Percentiles rank a stretch among this genome's conserved stretches.
These are phyloP conservation scores for Drosophila neonasuta DNA, from an alignment of 2,888 invertebrate genomes.

Conservation along the genomic window DNA sequence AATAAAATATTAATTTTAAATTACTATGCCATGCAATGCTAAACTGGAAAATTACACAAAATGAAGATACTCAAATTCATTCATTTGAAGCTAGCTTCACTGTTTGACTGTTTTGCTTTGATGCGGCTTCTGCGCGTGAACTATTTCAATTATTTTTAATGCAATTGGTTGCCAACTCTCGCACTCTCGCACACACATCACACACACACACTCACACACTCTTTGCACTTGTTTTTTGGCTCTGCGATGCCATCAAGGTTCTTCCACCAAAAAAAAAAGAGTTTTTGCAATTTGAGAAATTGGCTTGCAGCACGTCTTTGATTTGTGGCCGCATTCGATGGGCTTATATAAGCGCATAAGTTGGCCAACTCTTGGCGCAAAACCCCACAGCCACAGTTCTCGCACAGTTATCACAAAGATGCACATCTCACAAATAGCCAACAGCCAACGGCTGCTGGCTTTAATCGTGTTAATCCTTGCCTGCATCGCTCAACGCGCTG, in stretches of 20 bases:
- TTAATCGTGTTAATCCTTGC: constrained; percentile 31
- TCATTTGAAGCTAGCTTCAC: not conserved
- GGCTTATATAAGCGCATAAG: constrained; percentile 60
- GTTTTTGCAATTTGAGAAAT: constrained; percentile 49
- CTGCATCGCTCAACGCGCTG: constrained; percentile 1
- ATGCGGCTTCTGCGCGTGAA: constrained; percentile 59
- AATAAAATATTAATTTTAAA: too few relatives aligned
- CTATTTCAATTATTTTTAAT: constrained; percentile 62
- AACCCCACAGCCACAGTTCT: constrained; percentile 14
- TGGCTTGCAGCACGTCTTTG: constrained; percentile 57
- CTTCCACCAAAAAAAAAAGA: constrained; percentile 36
- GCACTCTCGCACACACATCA: constrained; percentile 8
- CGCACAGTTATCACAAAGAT: constrained; percentile 23
- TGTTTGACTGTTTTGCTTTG: constrained; percentile 29
- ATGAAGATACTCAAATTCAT: too few relatives aligned
- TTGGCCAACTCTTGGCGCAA: constrained; percentile 28
- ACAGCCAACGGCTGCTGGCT: constrained; percentile 28
- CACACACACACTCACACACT: constrained; percentile 9
- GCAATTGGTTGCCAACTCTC: constrained; percentile 46
- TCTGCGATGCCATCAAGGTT: constrained; percentile 53
- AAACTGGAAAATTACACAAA: too few relatives aligned
- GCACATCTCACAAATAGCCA: constrained; percentile 34
- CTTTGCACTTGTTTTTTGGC: constrained; percentile 25
- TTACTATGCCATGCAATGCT: too few relatives aligned
- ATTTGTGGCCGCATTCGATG: constrained; percentile 29